Evolutionary conservation across 2,888 invertebrate species (phyloP).

Genomic region (Rhagophthalmus giganteus): DNA sequence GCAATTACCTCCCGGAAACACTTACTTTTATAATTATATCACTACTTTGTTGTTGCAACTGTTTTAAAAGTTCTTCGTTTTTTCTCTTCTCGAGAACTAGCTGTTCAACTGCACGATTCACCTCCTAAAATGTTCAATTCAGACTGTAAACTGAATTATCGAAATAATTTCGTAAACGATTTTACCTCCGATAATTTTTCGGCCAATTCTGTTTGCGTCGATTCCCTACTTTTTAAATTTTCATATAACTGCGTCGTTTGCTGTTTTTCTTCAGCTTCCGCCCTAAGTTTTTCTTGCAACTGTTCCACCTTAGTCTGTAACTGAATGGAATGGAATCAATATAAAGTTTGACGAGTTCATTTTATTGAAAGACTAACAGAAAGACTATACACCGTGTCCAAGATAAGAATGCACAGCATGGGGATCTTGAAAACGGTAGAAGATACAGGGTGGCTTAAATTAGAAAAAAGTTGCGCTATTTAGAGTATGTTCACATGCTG

Average conservation of each 20-base stretch:
- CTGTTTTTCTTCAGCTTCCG: constrained; percentile 41
- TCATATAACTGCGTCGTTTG: constrained; percentile 33
- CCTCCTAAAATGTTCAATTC: constrained; percentile 44
- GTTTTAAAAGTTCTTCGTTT: constrained; percentile 37
- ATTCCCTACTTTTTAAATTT: constrained; percentile 18
- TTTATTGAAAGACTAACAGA: too few species aligned
- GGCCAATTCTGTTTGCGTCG: constrained; percentile 31
- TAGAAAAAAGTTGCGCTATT: too few species aligned
- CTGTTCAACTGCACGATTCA: constrained; percentile 41
- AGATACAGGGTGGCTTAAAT: too few species aligned
- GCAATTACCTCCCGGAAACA: not conserved
- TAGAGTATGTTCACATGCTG: too few species aligned
- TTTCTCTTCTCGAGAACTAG: constrained; percentile 41
- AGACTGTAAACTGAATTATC: too few species aligned
- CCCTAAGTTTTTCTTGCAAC: constrained; percentile 41
- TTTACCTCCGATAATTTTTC: constrained; percentile 40
- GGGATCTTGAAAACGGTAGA: too few species aligned
- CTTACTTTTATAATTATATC: constrained; percentile 31
- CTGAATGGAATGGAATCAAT: constrained; percentile 33
- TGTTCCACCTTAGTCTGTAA: constrained; percentile 40
- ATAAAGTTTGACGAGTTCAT: too few species aligned
- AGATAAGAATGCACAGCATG: too few species aligned
- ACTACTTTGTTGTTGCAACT: constrained; percentile 17
- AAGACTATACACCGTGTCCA: too few species aligned
- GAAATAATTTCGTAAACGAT: not conserved